phyloP scores from a whole-genome alignment of 2,113 vertebrate genomes.

The Scatophagus argus region DNA sequence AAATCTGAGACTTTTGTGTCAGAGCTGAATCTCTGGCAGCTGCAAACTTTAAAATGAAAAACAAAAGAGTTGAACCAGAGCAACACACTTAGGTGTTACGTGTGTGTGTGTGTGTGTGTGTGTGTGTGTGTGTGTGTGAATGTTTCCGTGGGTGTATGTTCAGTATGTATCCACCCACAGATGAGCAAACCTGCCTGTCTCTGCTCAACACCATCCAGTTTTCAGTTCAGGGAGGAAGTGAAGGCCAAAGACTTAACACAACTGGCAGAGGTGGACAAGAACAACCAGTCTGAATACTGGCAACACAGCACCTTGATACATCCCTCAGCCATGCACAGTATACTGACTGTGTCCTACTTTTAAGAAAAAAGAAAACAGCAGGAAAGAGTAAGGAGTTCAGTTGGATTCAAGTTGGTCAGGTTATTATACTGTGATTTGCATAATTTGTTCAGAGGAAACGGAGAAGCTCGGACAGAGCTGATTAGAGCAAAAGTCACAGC shows the following conservation, averaged over 20 bases:
- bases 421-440: slow-evolving; percentile 66
- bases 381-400: slow-evolving; percentile 2
- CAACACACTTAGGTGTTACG: not conserved
- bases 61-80: not conserved
- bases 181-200: not conserved
- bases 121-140: not conserved
- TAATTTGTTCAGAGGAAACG: slow-evolving; percentile 54
- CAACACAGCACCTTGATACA: not conserved
- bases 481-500: slow-evolving; percentile 76
- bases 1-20: not conserved
- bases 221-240: not conserved
- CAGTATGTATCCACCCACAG: not conserved
- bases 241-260: slow-evolving; percentile 9
- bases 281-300: slow-evolving; percentile 13
- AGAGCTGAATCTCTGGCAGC: slow-evolving; percentile 27
- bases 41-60: not conserved
- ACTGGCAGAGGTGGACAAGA: slow-evolving; percentile 30
- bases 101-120: slow-evolving; percentile 2
- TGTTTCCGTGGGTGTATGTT: slow-evolving; percentile 8
- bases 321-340: not conserved
- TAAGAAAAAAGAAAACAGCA: not conserved
- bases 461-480: slow-evolving; percentile 44
- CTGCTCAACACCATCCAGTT: not conserved
- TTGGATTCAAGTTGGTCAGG: slow-evolving; percentile 61
- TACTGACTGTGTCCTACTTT: slow-evolving; percentile 28